These are phyloP conservation scores for Drosophila triauraria DNA, from an alignment of 1,140 invertebrate species.

Conservation along the genomic window DNA sequence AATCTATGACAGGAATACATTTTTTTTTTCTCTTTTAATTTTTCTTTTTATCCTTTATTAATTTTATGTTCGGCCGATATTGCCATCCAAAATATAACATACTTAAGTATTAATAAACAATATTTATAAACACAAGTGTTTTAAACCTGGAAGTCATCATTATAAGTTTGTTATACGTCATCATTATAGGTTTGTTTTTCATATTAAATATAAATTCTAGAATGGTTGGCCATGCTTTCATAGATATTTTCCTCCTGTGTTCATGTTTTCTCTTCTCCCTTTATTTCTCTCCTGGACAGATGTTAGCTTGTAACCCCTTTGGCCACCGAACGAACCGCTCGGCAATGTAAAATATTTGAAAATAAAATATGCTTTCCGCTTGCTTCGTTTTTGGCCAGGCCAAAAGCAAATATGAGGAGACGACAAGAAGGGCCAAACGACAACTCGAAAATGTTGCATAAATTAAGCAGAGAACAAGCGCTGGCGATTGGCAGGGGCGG, in stretches of 20 bases:
- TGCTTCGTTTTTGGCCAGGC: slow-evolving; percentile 11
- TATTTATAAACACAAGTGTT: too few species aligned
- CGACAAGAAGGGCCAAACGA: slow-evolving; percentile 27
- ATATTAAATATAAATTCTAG: background rate
- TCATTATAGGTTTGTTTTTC: background rate
- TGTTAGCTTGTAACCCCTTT: slow-evolving; percentile 19
- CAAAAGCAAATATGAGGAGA: slow-evolving; percentile 20
- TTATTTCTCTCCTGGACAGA: background rate
- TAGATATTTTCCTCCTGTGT: background rate
- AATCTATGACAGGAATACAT: too few species aligned
- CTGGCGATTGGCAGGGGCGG: slow-evolving; percentile 3
- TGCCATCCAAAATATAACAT: too few species aligned
- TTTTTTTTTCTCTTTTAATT: too few species aligned
- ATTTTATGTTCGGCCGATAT: too few species aligned
- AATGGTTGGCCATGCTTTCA: background rate
- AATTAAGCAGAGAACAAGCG: slow-evolving; percentile 50
- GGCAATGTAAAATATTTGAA: slow-evolving; percentile 45
- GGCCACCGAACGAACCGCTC: background rate
- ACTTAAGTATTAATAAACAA: too few species aligned
- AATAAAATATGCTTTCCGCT: slow-evolving; percentile 34
- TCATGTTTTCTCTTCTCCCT: background rate
- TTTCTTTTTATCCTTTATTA: too few species aligned
- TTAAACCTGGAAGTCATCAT: too few species aligned
- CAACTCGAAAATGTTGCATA: slow-evolving; percentile 58
- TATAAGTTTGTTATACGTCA: too few species aligned